Base-by-base conservation (phyloP, 2,797 vertebrate species). In the Hypotaenidia okinawae region DNA sequence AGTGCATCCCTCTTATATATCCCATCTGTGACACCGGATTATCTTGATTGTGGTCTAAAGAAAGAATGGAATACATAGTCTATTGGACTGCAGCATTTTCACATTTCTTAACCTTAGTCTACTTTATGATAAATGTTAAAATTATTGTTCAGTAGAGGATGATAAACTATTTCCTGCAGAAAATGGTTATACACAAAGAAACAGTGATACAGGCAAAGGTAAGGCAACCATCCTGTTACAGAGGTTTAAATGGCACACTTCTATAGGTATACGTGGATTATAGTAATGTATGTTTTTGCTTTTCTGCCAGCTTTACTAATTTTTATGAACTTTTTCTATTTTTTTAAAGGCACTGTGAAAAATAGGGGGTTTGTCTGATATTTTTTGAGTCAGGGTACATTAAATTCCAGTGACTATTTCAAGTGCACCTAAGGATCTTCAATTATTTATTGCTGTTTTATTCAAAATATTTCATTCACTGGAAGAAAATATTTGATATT, bases 91-190 rank as follows among this genome's bases (percentile, higher is more conserved):
- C 13, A 70, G 9, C 2, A 2, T 64, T 72, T 94, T 35, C 47
- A 63, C 63, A 67, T 63, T 77, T 77, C 28, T 15, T 79, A 45
- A 64, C 24, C 13, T 55, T 30, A 79, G 13, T 66, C 41, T 35
- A 41, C 66, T 84, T 52, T 61, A 13, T 28, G 12, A 49, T 61
- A 88, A 86, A 3, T 61, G 49, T 57, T 66, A 75, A 62, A 62
- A 81, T 24, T 16, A 3, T 0, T 0, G 37, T 67, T 1, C 27
- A 78, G 59, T 18, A 51, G 7, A 67, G 33, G 11, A 41, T 61
- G 19, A 69, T 59, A 52, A n/a, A 8, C 12, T 32, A 12, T 62
- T 70, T 70, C 81, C 15, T 37, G 8, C 8, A 89, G 30, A 5
- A 91, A 87, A 74, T 6, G 2, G 0, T 18, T 49, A 41, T 28